Conservation (phyloP, 1,140 invertebrate species). For the Diuraphis noxia region DNA sequence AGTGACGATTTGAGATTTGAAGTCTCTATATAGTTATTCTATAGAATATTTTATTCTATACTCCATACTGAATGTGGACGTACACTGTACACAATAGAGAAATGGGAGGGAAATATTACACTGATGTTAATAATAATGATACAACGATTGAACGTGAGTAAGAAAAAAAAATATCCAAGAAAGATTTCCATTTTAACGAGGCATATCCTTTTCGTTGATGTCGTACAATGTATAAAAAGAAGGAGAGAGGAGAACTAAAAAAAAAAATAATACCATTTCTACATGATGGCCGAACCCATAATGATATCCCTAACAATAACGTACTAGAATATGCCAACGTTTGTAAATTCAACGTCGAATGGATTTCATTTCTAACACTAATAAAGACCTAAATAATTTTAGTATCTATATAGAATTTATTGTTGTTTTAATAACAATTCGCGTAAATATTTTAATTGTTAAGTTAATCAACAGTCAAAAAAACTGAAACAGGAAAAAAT, state of each 20-base stretch:
- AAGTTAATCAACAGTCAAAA: no score
- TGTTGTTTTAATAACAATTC: neutral
- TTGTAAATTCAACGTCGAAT: neutral
- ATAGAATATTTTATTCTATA: no score
- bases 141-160: neutral
- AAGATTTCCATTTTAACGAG: constrained; percentile 41
- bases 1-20: no score
- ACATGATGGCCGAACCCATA: neutral
- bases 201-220: constrained; percentile 24
- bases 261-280: neutral
- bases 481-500: no score
- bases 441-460: no score
- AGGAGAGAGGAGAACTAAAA: neutral
- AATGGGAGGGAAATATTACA: neutral
- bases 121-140: constrained; percentile 33
- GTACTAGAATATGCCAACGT: neutral
- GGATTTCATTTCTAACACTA: neutral
- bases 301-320: constrained; percentile 32
- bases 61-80: neutral
- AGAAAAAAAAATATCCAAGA: neutral
- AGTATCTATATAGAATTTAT: neutral
- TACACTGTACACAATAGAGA: neutral
- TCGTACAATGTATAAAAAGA: neutral
- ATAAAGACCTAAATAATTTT: neutral
- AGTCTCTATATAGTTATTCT: no score